Conservation (phyloP, 2,888 invertebrate genomes). For the Coenonympha arcania region DNA sequence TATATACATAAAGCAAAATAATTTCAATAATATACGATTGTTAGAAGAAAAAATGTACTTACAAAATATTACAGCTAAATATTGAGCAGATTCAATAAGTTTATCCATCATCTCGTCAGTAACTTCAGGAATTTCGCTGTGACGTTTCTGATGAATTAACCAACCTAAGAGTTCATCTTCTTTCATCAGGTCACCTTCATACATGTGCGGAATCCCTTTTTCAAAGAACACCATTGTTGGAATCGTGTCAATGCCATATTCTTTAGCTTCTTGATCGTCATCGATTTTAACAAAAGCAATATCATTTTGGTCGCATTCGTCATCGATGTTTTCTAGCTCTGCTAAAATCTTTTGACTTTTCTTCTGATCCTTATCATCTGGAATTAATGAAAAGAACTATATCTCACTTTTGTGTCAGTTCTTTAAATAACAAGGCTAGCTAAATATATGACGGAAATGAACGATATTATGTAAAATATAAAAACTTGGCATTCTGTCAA, state of each 20-base stretch:
- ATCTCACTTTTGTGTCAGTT: constrained; percentile 72
- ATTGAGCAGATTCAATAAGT: constrained; percentile 84
- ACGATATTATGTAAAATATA: constrained; percentile 35
- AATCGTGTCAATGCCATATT: constrained; percentile 87
- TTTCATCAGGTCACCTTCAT: constrained; percentile 89
- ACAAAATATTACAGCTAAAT: constrained; percentile 93
- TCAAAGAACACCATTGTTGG: constrained; percentile 87
- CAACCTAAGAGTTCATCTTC: constrained; percentile 92
- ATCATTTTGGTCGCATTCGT: constrained; percentile 92
- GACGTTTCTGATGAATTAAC: constrained; percentile 91
- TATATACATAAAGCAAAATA: too few relatives aligned
- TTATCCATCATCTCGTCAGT: constrained; percentile 96
- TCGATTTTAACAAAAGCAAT: constrained; percentile 94
- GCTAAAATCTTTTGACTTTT: constrained; percentile 88
- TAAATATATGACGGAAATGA: constrained; percentile 32
- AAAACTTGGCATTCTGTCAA: constrained; percentile 51
- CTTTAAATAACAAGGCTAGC: constrained; percentile 46
- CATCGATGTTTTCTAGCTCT: constrained; percentile 93
- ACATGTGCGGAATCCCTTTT: constrained; percentile 81
- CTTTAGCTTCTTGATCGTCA: constrained; percentile 89
- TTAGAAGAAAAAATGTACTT: constrained; percentile 69
- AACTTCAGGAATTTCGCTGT: constrained; percentile 92
- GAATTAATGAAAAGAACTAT: constrained; percentile 55
- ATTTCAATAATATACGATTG: too few relatives aligned
- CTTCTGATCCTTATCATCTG: constrained; percentile 93